Conservation (phyloP, 2,888 invertebrate species). For the Acanthococcus lagerstroemiae region DNA sequence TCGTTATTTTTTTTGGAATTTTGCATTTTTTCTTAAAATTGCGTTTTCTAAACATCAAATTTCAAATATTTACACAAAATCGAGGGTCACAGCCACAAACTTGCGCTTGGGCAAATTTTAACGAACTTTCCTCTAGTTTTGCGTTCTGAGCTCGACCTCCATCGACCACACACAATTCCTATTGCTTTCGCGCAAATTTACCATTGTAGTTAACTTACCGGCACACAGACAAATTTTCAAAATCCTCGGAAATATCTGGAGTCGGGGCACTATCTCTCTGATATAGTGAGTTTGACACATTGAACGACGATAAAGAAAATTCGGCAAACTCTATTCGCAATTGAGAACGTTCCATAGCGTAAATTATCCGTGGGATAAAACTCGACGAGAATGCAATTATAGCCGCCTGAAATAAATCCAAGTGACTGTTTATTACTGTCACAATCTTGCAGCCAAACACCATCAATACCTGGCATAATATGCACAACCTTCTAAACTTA, state of each 20-base stretch:
- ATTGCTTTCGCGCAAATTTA: no score
- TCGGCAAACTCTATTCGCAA: conserved; percentile 77
- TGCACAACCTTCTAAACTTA: conserved; percentile 45
- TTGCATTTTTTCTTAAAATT: no score
- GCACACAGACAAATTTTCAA: conserved; percentile 50
- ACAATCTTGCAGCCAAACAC: no score
- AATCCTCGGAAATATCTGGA: conserved; percentile 42
- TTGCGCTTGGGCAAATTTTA: no score
- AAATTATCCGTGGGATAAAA: conserved; percentile 51
- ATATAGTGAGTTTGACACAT: conserved; percentile 55
- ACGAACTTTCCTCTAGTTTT: no score
- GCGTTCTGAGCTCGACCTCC: no score
- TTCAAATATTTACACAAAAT: no score
- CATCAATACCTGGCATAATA: neutral
- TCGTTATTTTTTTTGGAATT: no score
- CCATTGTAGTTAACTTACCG: conserved; percentile 47
- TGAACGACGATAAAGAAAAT: conserved; percentile 63
- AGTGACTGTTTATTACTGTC: neutral
- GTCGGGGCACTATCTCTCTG: conserved; percentile 45
- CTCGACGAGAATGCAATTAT: conserved; percentile 33
- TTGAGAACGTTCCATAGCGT: conserved; percentile 52
- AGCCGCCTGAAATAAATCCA: conserved; percentile 19
- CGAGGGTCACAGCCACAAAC: no score
- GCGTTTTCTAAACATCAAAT: no score
- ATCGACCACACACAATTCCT: no score